Evolutionary conservation across 2,888 invertebrate genomes (phyloP).

Genomic region (Eupithecia pulchellata): DNA sequence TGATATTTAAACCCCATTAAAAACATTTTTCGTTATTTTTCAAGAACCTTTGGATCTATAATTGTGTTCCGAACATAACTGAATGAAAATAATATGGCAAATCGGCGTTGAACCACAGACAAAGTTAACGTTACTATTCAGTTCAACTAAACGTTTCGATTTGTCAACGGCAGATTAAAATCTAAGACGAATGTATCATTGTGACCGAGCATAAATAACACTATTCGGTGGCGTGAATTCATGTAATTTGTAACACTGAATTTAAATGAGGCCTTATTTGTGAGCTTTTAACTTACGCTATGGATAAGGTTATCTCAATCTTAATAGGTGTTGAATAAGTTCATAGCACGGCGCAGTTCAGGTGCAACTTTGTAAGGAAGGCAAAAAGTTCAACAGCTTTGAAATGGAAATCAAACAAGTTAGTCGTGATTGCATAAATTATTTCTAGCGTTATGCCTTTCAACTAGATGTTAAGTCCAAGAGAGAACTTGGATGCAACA

Average conservation of each 20-base stretch:
- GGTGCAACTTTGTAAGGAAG: conserved; percentile 10
- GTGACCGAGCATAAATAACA: conserved; percentile 58
- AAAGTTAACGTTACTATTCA: conserved; percentile 49
- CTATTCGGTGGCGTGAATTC: conserved; percentile 56
- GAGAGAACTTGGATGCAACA: background rate
- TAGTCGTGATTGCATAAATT: conserved; percentile 9
- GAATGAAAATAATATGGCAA: background rate
- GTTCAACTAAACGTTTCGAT: conserved; percentile 58
- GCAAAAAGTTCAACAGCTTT: conserved; percentile 11
- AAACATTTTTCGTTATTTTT: background rate
- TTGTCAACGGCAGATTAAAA: conserved; percentile 74
- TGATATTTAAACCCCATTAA: background rate
- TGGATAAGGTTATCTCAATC: conserved; percentile 35
- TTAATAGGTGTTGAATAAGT: conserved; percentile 32
- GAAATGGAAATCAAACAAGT: conserved; percentile 14
- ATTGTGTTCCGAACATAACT: background rate
- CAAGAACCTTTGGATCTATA: background rate
- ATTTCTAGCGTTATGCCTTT: background rate
- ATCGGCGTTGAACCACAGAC: conserved; percentile 15
- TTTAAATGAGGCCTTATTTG: conserved; percentile 44
- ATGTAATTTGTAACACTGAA: conserved; percentile 53
- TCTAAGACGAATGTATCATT: conserved; percentile 72
- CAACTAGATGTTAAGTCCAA: background rate
- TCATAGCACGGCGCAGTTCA: conserved; percentile 18
- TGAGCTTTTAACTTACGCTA: conserved; percentile 24